Evolutionary conservation across 2,797 vertebrate species (phyloP).

Genomic region (Pseudochirops corinnae): DNA sequence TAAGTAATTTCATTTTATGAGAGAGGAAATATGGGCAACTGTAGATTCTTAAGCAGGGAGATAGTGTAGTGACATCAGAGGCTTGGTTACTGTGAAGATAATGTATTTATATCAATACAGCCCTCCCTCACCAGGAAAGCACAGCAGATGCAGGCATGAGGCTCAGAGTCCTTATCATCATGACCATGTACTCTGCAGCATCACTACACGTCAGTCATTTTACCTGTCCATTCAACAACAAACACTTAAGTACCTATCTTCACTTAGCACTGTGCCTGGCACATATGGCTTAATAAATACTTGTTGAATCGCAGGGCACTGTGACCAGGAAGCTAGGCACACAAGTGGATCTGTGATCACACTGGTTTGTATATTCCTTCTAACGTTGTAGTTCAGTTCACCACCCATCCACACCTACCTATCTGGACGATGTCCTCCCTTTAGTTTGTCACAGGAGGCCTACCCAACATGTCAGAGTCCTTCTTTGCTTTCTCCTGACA

Average conservation of each 20-base stretch:
- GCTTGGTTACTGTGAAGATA: background rate
- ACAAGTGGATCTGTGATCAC: background rate
- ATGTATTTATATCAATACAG: background rate
- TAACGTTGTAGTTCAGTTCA: background rate
- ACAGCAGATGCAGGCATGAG: background rate
- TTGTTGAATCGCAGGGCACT: background rate
- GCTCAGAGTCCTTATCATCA: background rate
- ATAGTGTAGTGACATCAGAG: background rate
- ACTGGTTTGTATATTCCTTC: background rate
- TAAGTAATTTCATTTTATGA: background rate
- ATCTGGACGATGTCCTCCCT: background rate
- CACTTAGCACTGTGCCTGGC: background rate
- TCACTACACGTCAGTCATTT: background rate
- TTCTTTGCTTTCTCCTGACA: background rate
- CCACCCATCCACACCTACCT: background rate
- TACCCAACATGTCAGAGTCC: background rate
- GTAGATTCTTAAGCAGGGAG: background rate
- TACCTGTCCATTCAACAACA: background rate
- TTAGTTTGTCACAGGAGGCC: background rate
- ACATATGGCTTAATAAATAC: background rate
- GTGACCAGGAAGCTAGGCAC: background rate
- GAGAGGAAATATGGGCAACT: background rate
- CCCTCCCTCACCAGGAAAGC: background rate
- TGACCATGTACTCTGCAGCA: background rate
- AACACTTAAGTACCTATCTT: background rate